Conservation (phyloP, 2,888 invertebrate species). For the Osedax frankpressi region DNA sequence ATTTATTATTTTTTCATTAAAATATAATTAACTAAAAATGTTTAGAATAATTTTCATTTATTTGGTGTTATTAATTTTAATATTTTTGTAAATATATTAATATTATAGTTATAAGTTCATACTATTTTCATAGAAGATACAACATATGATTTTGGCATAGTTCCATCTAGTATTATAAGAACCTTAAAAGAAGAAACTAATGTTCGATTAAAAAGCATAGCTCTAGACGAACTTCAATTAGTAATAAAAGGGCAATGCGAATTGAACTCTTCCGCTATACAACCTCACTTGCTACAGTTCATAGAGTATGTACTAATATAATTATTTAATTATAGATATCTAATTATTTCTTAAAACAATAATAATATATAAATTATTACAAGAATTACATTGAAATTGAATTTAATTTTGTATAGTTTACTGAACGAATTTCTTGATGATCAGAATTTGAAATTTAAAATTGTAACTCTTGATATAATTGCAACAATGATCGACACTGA, state of each 20-base stretch:
- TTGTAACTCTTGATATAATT: slow-evolving; percentile 48
- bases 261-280: slow-evolving; percentile 42
- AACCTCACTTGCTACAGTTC: slow-evolving; percentile 55
- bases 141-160: slow-evolving; percentile 42
- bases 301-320: slow-evolving; percentile 43
- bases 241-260: slow-evolving; percentile 46
- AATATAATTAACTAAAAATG: no score
- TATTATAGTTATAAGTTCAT: no score
- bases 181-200: slow-evolving; percentile 51
- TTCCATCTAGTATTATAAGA: slow-evolving; percentile 45
- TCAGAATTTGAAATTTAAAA: slow-evolving; percentile 51
- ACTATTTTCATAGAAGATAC: no score
- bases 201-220: slow-evolving; percentile 52
- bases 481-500: slow-evolving; percentile 47
- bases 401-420: slow-evolving; percentile 49
- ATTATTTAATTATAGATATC: not conserved
- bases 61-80: no score
- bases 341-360: not conserved
- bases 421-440: slow-evolving; percentile 54
- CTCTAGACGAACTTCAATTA: slow-evolving; percentile 53
- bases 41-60: no score
- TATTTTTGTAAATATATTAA: no score
- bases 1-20: no score
- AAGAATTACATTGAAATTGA: no score
- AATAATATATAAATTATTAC: not conserved